Evolutionary conservation across 2,797 vertebrate genomes (phyloP).

Genomic region (Sebastiscus albofasciatus): DNA sequence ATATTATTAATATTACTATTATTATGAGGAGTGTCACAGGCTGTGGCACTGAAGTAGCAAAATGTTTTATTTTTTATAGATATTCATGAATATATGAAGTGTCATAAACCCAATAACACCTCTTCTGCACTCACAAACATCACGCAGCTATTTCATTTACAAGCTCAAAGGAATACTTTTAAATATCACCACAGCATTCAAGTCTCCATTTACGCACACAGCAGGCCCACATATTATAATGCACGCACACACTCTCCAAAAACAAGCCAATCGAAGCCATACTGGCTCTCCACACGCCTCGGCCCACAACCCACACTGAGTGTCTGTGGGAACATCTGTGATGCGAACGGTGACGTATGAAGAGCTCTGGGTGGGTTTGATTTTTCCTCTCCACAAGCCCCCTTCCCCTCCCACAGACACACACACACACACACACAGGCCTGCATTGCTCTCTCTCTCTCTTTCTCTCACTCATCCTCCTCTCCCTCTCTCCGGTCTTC

Average conservation of each 20-base stretch:
- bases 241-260: conserved; percentile 15
- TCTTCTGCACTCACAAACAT: neutral
- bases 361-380: conserved; percentile 76
- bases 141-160: neutral
- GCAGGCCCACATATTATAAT: conserved; percentile 51
- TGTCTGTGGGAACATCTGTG: conserved; percentile 81
- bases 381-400: conserved; percentile 67
- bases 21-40: neutral
- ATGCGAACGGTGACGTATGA: conserved; percentile 79
- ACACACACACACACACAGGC: neutral
- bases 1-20: no score
- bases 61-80: neutral
- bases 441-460: conserved; percentile 5
- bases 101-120: neutral
- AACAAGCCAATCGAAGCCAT: conserved; percentile 57
- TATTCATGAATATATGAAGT: neutral
- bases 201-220: conserved; percentile 55
- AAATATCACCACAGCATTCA: conserved; percentile 17
- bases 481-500: conserved; percentile 45
- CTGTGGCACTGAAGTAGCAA: neutral
- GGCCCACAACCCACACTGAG: conserved; percentile 74
- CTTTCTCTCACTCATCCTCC: conserved; percentile 7
- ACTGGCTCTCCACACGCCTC: conserved; percentile 63
- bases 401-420: conserved; percentile 57
- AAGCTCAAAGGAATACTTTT: conserved; percentile 15